Evolutionary conservation across 1,140 invertebrate genomes (phyloP).

Genomic region (Ceratosolen fusciceps): DNA sequence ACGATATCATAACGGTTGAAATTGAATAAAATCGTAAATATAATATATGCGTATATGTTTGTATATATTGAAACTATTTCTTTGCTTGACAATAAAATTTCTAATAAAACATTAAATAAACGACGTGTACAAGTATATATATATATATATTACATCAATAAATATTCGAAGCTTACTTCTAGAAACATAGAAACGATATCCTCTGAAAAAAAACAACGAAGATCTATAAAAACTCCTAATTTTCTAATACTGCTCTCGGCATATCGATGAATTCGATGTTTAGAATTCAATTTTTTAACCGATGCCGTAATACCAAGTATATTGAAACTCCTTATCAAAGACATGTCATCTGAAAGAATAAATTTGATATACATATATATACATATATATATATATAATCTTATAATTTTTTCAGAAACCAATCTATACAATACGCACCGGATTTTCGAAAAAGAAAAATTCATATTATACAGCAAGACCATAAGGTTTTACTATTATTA

Average conservation of each 20-base stretch:
- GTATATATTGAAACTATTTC: no score
- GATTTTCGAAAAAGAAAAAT: no score
- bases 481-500: no score
- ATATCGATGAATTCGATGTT: not conserved
- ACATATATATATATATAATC: not conserved
- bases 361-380: not conserved
- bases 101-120: not conserved
- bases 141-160: no score
- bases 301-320: not conserved
- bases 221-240: constrained; percentile 25
- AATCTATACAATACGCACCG: no score
- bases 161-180: constrained; percentile 28
- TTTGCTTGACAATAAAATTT: not conserved
- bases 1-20: no score
- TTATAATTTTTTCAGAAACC: no score
- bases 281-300: not conserved
- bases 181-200: not conserved
- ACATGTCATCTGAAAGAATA: constrained; percentile 28
- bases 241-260: constrained; percentile 7
- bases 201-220: not conserved
- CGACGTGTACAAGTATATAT: not conserved
- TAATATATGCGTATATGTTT: no score
- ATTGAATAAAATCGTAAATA: no score
- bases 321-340: constrained; percentile 17
- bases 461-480: no score